A percentile compares a stretch with the other conserved stretches of the same genome.
phyloP scores from a whole-genome alignment of 2,888 invertebrate species.

The Drosophila glabriapex region DNA sequence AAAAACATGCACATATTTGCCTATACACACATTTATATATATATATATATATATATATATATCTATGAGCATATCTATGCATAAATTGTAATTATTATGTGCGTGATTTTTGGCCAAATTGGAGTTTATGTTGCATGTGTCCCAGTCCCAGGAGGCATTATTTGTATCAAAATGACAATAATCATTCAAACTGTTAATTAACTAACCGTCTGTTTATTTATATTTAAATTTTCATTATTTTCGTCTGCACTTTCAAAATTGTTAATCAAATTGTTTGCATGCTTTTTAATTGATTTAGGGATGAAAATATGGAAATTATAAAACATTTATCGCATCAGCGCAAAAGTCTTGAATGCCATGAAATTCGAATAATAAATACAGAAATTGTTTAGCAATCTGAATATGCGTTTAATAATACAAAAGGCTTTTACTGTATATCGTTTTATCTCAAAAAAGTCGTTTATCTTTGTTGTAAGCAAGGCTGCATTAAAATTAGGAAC shows the following conservation, averaged over 20 bases:
- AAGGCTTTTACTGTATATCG: neutral
- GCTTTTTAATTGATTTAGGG: neutral
- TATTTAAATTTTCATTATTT: slow-evolving; percentile 66
- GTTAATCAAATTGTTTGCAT: neutral
- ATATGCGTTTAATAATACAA: neutral
- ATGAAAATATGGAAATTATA: neutral
- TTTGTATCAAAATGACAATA: slow-evolving; percentile 57
- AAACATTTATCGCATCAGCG: neutral
- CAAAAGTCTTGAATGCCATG: neutral
- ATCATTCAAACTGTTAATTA: slow-evolving; percentile 77
- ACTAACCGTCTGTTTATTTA: slow-evolving; percentile 62
- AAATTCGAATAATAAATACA: neutral
- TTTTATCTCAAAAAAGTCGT: neutral
- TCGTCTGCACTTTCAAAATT: slow-evolving; percentile 28
- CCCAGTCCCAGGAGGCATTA: slow-evolving; percentile 13
- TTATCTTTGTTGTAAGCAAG: neutral
- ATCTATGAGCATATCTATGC: slow-evolving; percentile 10
- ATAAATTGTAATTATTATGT: slow-evolving; percentile 67
- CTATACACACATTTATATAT: neutral
- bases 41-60: neutral
- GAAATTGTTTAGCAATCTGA: neutral
- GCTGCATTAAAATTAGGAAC: neutral
- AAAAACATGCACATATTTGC: neutral
- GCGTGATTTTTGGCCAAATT: slow-evolving; percentile 72
- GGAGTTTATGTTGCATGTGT: neutral